Base-by-base conservation (phyloP, 2,888 invertebrate species). In the Euphydryas editha region DNA sequence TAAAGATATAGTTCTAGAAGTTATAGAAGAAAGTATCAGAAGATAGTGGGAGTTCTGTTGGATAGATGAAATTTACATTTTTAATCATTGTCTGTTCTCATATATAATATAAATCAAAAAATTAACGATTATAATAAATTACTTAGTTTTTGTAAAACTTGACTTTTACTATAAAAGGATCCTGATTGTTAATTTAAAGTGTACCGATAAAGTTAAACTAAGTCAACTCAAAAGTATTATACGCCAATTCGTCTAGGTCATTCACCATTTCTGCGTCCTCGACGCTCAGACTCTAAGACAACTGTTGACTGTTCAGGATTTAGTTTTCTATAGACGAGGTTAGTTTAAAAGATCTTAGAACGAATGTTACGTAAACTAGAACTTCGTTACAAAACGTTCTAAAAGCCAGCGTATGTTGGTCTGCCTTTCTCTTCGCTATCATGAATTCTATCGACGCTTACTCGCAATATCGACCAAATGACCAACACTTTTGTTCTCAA, bases 371-470 rank as follows among this genome's bases (percentile, higher is more conserved):
- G 76, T 69, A 81, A 82, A 61, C 51, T 61, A 71, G 72, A 76
- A 75, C 77, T 78, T 75, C 71, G 75, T 80, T 83, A 81, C 83
- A 81, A 82, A 83, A 84, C 76, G 72, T 65, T 76, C 74, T 76
- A 76, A 76, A 66, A 65, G 62, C 61, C 65, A 71, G 60, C 51
- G 65, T 72, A 66, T 67, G 75, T 67, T 73, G 65, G 74, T 71
- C 73, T 73, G 76, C 84, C 84, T 84, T 84, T 84, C 84, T 83
- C 83, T 80, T 71, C 61, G 56, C 59, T 64, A 63, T 62, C 67
- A 67, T 64, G 67, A 62, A 63, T 70, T 68, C 67, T 67, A 67
- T 64, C 63, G 70, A 66, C 59, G 61, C 55, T 60, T 64, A 39
- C 39, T 54, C 51, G 58, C 15, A 54, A 51, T 61, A 62, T 64